Evolutionary conservation across 1,140 invertebrate genomes (phyloP), one percentile per base, ranked within the genome.

Genomic region (Tenebrio molitor): DNA sequence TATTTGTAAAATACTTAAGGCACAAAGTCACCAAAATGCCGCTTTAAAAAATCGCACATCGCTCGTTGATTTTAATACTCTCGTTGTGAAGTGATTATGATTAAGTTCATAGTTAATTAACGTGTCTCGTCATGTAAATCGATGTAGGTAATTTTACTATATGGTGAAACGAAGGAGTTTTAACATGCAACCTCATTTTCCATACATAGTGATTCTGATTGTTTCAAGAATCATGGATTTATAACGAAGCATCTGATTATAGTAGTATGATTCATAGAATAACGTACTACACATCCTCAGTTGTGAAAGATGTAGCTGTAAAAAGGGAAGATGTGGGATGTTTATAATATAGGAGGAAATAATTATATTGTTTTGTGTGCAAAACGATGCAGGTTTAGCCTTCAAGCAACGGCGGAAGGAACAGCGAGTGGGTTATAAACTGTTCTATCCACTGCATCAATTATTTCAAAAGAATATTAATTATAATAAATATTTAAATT

Each of bases 181-280:
- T 63, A n/a, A 21, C 65, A 69, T 62, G 58, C 53, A 71, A 71
- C 53, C 69, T 64, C 69, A 46, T 71, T 71, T 33, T 36, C 53
- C 58, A 12, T 71, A 71, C 17, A 71, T 63, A 42, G 69, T 50
- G 58, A 42, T 44, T 71, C 69, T 44, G 65, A 67, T 67, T 67
- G 65, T 67, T 67, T 67, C 3, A 67, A 17, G 33, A 42, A 71
- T 64, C 53, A 46, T 46, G 69, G 12, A 62, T 70, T 63, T 44
- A 64, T 63, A 63, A 50, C 69, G 69, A 64, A 29, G 58, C 69
- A 71, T 71, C 69, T 46, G 53, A 64, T 71, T 71, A 64, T 64
- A 71, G 62, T 25, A 34, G 46, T 58, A 70, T 70, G 68, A 70
- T 39, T 70, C 68, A 70, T 70, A 44, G 42, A 53, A 50, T 12